These are phyloP conservation scores for Paraplagusia blochii DNA, from an alignment of 2,113 vertebrate species.

Conservation along the genomic window DNA sequence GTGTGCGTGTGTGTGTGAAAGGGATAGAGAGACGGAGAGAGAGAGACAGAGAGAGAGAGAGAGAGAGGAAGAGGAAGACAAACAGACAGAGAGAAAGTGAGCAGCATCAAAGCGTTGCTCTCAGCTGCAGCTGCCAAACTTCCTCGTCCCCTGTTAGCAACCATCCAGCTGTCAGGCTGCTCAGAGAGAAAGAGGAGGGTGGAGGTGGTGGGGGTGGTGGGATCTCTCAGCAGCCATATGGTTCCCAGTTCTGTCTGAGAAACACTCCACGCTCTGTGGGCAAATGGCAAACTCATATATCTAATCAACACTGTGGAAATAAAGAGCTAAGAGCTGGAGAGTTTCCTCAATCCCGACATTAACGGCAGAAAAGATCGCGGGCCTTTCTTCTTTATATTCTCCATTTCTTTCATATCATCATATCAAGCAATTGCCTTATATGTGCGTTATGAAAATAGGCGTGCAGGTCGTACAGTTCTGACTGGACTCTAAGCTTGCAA, in stretches of 20 bases:
- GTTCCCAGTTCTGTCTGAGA: constrained; percentile 84
- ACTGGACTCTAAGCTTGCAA: no score
- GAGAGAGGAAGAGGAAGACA: constrained; percentile 43
- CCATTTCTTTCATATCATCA: no score
- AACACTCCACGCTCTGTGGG: constrained; percentile 76
- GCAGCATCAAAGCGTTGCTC: constrained; percentile 81
- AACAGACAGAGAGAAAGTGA: constrained; percentile 64
- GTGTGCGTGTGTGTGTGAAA: constrained; percentile 2
- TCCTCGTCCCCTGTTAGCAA: constrained; percentile 88
- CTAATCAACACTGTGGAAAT: constrained; percentile 80
- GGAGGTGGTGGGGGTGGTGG: constrained; percentile 82
- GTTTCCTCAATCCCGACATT: constrained; percentile 57
- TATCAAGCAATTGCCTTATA: no score
- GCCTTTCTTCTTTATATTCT: no score
- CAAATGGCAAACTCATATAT: constrained; percentile 82
- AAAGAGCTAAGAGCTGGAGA: constrained; percentile 71
- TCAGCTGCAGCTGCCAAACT: constrained; percentile 89
- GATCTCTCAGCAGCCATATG: constrained; percentile 94
- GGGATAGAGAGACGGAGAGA: constrained; percentile 14
- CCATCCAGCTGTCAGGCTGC: constrained; percentile 93
- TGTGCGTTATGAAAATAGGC: no score
- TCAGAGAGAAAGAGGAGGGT: constrained; percentile 80
- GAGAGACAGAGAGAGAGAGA: constrained; percentile 17
- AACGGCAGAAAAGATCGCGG: constrained; percentile 21
- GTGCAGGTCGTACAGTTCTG: no score